Base-by-base conservation (phyloP, 2,797 vertebrate species). In the Botia kubotai region DNA sequence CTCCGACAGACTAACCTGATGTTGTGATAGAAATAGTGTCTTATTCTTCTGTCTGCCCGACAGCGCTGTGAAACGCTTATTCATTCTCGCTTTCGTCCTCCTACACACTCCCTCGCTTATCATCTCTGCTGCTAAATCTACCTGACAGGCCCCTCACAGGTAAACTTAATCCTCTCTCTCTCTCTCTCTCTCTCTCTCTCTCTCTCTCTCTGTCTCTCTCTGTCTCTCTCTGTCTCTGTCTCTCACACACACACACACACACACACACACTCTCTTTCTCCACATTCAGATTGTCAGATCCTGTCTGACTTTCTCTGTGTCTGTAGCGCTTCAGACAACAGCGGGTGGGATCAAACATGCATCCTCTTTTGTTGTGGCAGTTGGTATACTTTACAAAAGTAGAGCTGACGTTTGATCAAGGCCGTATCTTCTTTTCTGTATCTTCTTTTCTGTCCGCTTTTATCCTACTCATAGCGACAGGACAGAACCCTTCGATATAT, bases 141-240 rank as follows among this genome's bases (percentile, higher is more conserved):
- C 89, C 90, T 90, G 88, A 88, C 87, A 89, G 85, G 84, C 77
- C 83, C 82, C 84, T 88, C 84, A 89, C 87, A 89, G 89, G 90
- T 91, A 84, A 46, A 36, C 75, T 74, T 88, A 90, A 91, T 89
- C 87, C 87, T 73, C 79, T 82, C 83, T 85, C 75, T 46, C 75
- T 76, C 73, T 36, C 57, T 36, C 68, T 55, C 73, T 55, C 72
- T 48, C 77, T 62, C 36, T 68, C 69, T 68, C 62, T 62, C 67
- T 6, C 52, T 36, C 60, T 57, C 75, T 60, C 48, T 71, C 46
- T 48, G 26, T 36, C 78, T 66, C 69, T 69, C 43, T 52, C 55
- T 50, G 11, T 68, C 62, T 62, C 67, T 6, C 52, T 36, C 60
- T 57, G 71, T 60, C 48, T 71, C 46, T 48, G 26, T 36, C 78